phyloP scores from a whole-genome alignment of 1,140 invertebrate genomes.

The Zelostemma sp. region DNA sequence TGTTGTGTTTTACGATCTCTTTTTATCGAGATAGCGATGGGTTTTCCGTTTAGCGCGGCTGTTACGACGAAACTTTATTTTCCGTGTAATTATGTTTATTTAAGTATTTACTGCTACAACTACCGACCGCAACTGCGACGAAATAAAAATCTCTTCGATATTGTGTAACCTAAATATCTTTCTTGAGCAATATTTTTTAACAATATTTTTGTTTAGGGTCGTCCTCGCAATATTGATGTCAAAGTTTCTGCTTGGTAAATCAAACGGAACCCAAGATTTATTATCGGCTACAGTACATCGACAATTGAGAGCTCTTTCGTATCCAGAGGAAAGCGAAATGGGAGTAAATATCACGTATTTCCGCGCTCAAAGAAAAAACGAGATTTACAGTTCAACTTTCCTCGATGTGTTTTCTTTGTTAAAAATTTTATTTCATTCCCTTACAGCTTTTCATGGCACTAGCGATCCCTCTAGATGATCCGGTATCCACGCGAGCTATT shows the following conservation, averaged over 20 bases:
- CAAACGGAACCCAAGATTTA: slow-evolving; percentile 28
- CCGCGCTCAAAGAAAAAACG: neutral
- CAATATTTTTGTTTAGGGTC: slow-evolving; percentile 12
- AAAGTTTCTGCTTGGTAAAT: slow-evolving; percentile 15
- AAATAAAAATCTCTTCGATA: neutral
- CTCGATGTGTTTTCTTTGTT: too few species aligned
- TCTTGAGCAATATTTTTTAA: slow-evolving; percentile 6
- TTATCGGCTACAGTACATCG: slow-evolving; percentile 43
- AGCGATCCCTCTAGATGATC: slow-evolving; percentile 59
- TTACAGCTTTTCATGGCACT: slow-evolving; percentile 58
- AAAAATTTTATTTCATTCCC: slow-evolving; percentile 10
- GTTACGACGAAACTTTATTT: neutral
- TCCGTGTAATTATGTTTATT: neutral
- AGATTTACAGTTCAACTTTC: neutral
- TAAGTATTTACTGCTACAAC: neutral
- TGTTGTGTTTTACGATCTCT: too few species aligned
- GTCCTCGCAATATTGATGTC: slow-evolving; percentile 9
- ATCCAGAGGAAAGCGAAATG: slow-evolving; percentile 57
- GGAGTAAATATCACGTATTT: slow-evolving; percentile 52
- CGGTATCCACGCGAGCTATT: too few species aligned
- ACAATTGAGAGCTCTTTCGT: slow-evolving; percentile 47
- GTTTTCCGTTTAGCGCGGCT: too few species aligned
- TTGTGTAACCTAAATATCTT: slow-evolving; percentile 1
- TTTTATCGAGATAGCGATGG: too few species aligned
- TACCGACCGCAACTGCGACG: neutral